Base-by-base conservation (phyloP, 2,113 vertebrate species). In the Cochlearius cochlearius region DNA sequence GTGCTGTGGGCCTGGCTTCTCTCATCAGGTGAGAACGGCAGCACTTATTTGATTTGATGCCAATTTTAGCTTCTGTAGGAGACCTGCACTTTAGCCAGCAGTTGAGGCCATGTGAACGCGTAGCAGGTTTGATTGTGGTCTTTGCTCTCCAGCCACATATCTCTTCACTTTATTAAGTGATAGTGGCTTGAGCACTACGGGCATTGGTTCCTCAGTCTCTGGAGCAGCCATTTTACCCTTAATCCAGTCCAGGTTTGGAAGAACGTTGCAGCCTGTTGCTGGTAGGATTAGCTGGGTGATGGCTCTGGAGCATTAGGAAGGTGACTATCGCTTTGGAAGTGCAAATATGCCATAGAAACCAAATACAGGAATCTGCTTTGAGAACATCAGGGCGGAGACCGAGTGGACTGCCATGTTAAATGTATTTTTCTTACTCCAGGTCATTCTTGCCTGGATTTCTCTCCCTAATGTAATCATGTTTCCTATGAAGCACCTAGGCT, bases 11-110 rank as follows among this genome's bases (percentile, higher is more conserved):
- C 18, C 88, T 99, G 75, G 96, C 96, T 76, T 96, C 98, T 59
- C 96, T 98, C 30, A 94, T 99, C 97, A 99, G 99, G 99, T 99
- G 97, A 97, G 87, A 88, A 66, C 12, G 62, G 15, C 11, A 53
- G 9, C 13, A 21, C 0, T 0, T 34, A 10, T 41, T 87, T 47
- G 60, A 63, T 82, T 39, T 74, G 38, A 30, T 69, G 72, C 1
- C 50, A 41, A 11, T 80, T 92, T 20, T 25, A 5, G 5, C 52
- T 74, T 59, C 23, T n/a, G 4, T 20, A 20, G 27, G 32, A 63
- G 55, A 7, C 22, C 49, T 69, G 11, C 14, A 13, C 27, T 84
- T 74, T 29, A 84, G 29, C 15, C 45, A 74, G 56, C 7, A n/a
- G 23, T 75, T 91, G 39, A 41, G 64, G 52, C 36, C 19, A 2